Base-by-base conservation (phyloP, 2,797 vertebrate genomes). In the Acipenser ruthenus region DNA sequence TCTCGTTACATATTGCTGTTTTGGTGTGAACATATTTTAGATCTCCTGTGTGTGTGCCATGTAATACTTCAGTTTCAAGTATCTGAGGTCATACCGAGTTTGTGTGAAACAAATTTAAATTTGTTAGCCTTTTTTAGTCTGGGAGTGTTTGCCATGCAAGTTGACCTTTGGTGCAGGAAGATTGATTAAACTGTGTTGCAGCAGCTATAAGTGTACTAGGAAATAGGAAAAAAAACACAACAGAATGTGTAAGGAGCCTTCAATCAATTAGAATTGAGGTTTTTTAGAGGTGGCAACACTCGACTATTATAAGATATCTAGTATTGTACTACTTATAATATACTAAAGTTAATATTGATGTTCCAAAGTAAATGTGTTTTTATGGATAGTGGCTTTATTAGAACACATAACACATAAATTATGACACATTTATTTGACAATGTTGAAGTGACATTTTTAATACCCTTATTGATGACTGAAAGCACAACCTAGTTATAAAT, bases 151-250 rank as follows among this genome's bases (percentile, higher is more conserved):
- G 9, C 55, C 6, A 13, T 58, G 10, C 13, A 13, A 58, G 13
- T 58, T 51, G 61, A 67, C 62, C 61, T 70, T 70, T 66, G 13
- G 53, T 52, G 49, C 48, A 15, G 52, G 65, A 49, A 70, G 65
- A 67, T 67, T 15, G 55, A 67, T 64, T 49, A 55, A 7, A 11
- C 56, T 50, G 3, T 37, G 37, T 12, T 4, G 53, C 12, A 47
- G 64, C 8, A 23, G 6, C 52, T 9, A 37, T 9, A 47, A 65
- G 6, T n/a, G 62, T 15, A 37, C 23, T 49, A 56, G 53, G 55
- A 52, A 37, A 37, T 8, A 55, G 64, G 64, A 47, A 15, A 23
- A 23, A 12, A 15, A 56, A 48, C 18, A 55, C 48, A n/a, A 12
- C 50, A 7, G 13, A 7, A 10, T 13, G 23, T 6, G 7, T 53